phyloP scores from a whole-genome alignment of 1,140 invertebrate species.

The Mactra quadrangularis region DNA sequence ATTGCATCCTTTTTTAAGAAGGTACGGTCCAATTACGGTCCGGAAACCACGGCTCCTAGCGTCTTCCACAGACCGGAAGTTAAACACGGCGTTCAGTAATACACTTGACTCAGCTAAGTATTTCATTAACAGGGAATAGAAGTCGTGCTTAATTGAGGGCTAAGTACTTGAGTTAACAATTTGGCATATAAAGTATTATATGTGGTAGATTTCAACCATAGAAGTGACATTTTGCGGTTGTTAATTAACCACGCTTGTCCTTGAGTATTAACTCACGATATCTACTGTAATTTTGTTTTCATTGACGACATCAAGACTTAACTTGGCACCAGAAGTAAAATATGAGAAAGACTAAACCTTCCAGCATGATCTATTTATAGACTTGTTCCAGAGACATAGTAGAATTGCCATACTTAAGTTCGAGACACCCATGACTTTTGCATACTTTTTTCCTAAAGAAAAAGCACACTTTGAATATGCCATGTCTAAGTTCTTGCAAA shows the following conservation, averaged over 20 bases:
- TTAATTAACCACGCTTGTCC: conserved; percentile 2
- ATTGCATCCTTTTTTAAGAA: conserved; percentile 48
- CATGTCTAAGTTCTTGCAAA: too few relatives aligned
- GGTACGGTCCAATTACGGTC: conserved; percentile 30
- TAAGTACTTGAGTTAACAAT: conserved; percentile 15
- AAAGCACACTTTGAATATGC: too few relatives aligned
- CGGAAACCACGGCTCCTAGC: conserved; percentile 52
- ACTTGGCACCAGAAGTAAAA: too few relatives aligned
- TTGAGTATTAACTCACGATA: background rate
- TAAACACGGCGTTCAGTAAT: conserved; percentile 35
- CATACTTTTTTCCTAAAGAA: too few relatives aligned
- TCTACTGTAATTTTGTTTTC: too few relatives aligned
- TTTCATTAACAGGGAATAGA: background rate
- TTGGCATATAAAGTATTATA: conserved; percentile 38
- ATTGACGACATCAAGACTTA: too few relatives aligned
- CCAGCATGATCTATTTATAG: too few relatives aligned
- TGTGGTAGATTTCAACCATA: conserved; percentile 14
- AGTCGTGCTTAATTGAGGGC: conserved; percentile 20
- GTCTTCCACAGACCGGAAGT: conserved; percentile 38
- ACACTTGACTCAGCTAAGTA: conserved; percentile 46
- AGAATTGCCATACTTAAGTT: too few relatives aligned
- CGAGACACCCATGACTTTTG: too few relatives aligned
- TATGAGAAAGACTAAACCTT: too few relatives aligned
- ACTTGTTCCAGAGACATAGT: too few relatives aligned
- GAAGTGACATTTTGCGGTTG: conserved; percentile 2